Percentiles rank a stretch among this genome's conserved stretches.
phyloP scores from a whole-genome alignment of 2,113 vertebrate genomes.

The Clinocottus analis region DNA sequence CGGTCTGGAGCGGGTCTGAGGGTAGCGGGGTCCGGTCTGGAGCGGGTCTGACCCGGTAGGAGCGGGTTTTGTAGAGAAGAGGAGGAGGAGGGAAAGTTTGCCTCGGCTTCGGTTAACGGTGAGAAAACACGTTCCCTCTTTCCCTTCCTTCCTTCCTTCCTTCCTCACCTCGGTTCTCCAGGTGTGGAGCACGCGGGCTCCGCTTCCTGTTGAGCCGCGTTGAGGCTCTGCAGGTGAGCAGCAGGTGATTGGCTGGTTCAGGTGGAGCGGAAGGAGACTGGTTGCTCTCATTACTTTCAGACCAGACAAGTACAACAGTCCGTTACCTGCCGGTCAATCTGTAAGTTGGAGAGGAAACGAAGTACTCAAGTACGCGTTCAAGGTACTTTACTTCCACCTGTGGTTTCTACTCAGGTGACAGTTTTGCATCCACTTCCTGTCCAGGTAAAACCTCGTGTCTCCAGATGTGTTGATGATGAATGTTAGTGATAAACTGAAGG shows the following conservation, averaged over 20 bases:
- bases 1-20: not conserved
- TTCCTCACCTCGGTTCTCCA: not conserved
- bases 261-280: not conserved
- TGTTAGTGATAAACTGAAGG: not conserved
- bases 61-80: not conserved
- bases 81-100: conserved; percentile 51
- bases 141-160: not conserved
- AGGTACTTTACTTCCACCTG: not conserved
- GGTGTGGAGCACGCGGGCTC: conserved; percentile 9
- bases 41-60: conserved; percentile 10
- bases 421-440: too few species aligned
- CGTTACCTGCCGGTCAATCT: not conserved
- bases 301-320: not conserved
- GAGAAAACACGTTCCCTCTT: conserved; percentile 8
- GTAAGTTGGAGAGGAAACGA: not conserved
- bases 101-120: conserved; percentile 44
- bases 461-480: not conserved
- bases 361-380: not conserved
- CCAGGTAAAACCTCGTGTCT: too few species aligned
- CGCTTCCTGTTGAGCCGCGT: not conserved
- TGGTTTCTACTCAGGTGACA: too few species aligned
- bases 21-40: not conserved
- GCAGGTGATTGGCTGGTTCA: conserved; percentile 28
- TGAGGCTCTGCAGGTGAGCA: conserved; percentile 8
- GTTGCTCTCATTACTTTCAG: too few species aligned